Conservation (phyloP, 2,113 vertebrate genomes). For the Archilochus colubris region DNA sequence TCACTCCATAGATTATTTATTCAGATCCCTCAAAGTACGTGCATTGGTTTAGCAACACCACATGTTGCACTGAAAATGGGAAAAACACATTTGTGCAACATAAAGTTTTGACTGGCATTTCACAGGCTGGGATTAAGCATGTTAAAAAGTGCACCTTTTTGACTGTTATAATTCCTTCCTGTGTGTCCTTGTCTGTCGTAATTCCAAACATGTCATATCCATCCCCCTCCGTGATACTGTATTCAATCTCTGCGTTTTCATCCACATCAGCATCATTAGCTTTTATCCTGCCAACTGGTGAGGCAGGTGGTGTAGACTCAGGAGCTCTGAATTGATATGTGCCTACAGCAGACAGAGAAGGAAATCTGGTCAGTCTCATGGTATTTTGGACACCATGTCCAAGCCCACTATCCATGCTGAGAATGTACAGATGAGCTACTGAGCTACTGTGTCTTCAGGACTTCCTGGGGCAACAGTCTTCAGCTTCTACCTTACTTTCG, state of each 20-base stretch:
- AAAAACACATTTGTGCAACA: neutral
- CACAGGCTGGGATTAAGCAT: neutral
- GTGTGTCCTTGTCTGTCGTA: constrained; percentile 85
- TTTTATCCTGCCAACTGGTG: constrained; percentile 83
- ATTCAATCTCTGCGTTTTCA: constrained; percentile 90
- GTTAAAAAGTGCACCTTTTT: constrained; percentile 82
- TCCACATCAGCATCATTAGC: constrained; percentile 89
- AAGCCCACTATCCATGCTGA: neutral
- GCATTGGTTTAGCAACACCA: neutral
- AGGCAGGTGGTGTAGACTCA: constrained; percentile 81
- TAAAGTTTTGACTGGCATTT: neutral
- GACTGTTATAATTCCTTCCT: constrained; percentile 89
- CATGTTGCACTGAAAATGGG: neutral
- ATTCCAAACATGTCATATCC: constrained; percentile 89
- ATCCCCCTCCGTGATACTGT: constrained; percentile 88
- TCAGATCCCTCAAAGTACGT: neutral
- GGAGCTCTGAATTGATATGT: constrained; percentile 88
- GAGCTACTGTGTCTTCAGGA: neutral
- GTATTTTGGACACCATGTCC: neutral
- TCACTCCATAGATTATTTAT: neutral
- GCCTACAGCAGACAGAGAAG: constrained; percentile 70
- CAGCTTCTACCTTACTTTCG: neutral
- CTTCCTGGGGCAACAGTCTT: neutral
- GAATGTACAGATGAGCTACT: neutral
- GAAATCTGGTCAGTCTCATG: neutral